These are phyloP conservation scores for Syrphus vitripennis DNA, from an alignment of 2,888 invertebrate species.

Conservation along the genomic window DNA sequence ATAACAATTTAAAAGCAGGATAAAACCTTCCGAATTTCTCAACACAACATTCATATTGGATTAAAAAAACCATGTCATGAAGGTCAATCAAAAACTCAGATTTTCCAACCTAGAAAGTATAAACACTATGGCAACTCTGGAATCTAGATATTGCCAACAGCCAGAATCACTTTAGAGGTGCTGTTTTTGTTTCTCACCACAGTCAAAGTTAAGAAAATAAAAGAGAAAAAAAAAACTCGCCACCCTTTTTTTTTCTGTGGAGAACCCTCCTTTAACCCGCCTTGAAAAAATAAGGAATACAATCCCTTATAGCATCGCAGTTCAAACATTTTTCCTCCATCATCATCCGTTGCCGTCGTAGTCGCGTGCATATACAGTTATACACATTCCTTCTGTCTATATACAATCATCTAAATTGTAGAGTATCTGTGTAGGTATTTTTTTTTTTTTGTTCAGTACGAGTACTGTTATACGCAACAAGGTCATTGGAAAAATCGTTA, in stretches of 20 bases:
- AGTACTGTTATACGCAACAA: slow-evolving; percentile 79
- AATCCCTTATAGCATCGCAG: slow-evolving; percentile 36
- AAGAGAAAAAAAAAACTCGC: not conserved
- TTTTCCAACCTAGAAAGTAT: not conserved
- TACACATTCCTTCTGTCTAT: not conserved
- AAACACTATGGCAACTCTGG: slow-evolving; percentile 46
- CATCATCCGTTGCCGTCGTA: not conserved
- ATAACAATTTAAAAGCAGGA: not conserved
- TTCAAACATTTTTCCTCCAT: slow-evolving; percentile 10
- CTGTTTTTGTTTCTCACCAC: slow-evolving; percentile 53
- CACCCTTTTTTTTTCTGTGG: slow-evolving; percentile 9
- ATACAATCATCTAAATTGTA: not conserved
- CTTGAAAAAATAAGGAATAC: slow-evolving; percentile 2
- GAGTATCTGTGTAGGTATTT: slow-evolving; percentile 30
- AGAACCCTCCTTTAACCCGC: not conserved
- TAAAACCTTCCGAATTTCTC: not conserved
- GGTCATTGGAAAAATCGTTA: slow-evolving; percentile 81
- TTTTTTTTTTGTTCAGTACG: slow-evolving; percentile 6
- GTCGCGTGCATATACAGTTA: slow-evolving; percentile 23
- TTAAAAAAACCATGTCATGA: not conserved
- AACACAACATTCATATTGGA: not conserved
- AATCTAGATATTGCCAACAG: slow-evolving; percentile 18
- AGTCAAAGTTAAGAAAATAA: slow-evolving; percentile 2
- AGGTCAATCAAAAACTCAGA: not conserved
- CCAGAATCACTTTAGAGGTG: slow-evolving; percentile 25